These are phyloP conservation scores for Xenopus petersii DNA, from an alignment of 2,797 vertebrate genomes.

Conservation along the genomic window DNA sequence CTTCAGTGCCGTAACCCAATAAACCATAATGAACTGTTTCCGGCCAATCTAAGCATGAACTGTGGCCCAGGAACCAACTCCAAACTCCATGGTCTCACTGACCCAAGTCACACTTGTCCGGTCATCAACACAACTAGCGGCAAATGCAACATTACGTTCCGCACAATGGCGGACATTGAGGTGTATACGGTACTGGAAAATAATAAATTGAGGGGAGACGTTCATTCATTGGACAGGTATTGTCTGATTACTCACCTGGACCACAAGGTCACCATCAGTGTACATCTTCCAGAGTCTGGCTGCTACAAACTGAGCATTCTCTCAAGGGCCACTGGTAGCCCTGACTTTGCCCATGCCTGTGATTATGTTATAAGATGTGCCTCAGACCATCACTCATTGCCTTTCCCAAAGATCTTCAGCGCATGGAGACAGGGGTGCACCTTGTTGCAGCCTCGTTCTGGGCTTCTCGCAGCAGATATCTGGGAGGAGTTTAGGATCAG, in stretches of 20 bases:
- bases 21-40: conserved; percentile 66
- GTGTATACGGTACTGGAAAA: conserved; percentile 61
- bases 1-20: conserved; percentile 60
- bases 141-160: conserved; percentile 77
- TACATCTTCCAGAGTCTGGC: conserved; percentile 59
- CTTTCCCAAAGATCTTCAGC: conserved; percentile 70
- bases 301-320: conserved; percentile 71
- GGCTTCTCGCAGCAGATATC: conserved; percentile 63
- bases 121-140: conserved; percentile 70
- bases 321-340: conserved; percentile 52
- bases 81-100: conserved; percentile 61
- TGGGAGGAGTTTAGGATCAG: conserved; percentile 73
- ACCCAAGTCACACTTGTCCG: conserved; percentile 68
- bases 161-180: conserved; percentile 50
- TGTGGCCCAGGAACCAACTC: conserved; percentile 73
- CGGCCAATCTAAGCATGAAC: conserved; percentile 60
- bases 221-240: conserved; percentile 51
- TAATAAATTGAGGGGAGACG: conserved; percentile 39
- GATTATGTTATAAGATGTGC: conserved; percentile 66
- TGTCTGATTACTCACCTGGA: conserved; percentile 70
- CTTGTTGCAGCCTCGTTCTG: conserved; percentile 73
- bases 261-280: conserved; percentile 45
- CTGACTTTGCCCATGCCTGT: conserved; percentile 69
- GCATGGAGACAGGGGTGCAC: conserved; percentile 73
- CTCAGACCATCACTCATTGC: conserved; percentile 56